Evolutionary conservation across 2,797 vertebrate genomes (phyloP).

Genomic region (Falco naumanni): DNA sequence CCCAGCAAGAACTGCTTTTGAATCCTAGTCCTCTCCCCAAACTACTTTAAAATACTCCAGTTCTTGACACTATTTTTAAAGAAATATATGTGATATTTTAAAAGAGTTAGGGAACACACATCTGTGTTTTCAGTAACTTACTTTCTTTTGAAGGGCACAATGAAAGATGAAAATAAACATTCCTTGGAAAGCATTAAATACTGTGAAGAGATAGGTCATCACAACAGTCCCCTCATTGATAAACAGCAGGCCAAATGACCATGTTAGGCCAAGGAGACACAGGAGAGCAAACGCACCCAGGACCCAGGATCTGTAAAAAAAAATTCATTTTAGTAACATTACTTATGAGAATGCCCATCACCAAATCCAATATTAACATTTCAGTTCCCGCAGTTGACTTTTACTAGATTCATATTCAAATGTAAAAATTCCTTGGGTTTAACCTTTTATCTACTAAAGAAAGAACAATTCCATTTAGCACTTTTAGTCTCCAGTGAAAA

Average conservation of each 20-base stretch:
- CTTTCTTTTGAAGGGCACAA: slow-evolving; percentile 98
- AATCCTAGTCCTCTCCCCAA: background rate
- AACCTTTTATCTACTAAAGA: slow-evolving; percentile 77
- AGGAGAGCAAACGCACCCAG: slow-evolving; percentile 95
- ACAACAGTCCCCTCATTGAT: slow-evolving; percentile 94
- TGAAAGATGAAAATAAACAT: slow-evolving; percentile 99
- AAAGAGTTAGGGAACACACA: background rate
- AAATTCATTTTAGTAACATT: slow-evolving; percentile 65
- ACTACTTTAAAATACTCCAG: background rate
- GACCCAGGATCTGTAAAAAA: slow-evolving; percentile 92
- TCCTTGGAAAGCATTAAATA: slow-evolving; percentile 98
- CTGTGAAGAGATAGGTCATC: slow-evolving; percentile 98
- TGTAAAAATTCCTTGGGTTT: slow-evolving; percentile 77
- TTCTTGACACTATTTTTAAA: background rate
- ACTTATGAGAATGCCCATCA: background rate
- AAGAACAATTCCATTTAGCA: slow-evolving; percentile 76
- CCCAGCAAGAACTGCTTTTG: background rate
- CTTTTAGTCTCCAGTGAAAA: slow-evolving; percentile 75
- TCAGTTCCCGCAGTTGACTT: slow-evolving; percentile 75
- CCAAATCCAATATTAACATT: slow-evolving; percentile 71
- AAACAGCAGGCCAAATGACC: slow-evolving; percentile 97
- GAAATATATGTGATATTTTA: background rate
- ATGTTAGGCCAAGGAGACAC: slow-evolving; percentile 94
- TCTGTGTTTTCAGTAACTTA: slow-evolving; percentile 73
- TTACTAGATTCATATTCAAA: slow-evolving; percentile 78